A percentile compares a stretch with the other conserved stretches of the same genome.
Conservation (phyloP, 2,888 invertebrate genomes). For the Leucania comma region DNA sequence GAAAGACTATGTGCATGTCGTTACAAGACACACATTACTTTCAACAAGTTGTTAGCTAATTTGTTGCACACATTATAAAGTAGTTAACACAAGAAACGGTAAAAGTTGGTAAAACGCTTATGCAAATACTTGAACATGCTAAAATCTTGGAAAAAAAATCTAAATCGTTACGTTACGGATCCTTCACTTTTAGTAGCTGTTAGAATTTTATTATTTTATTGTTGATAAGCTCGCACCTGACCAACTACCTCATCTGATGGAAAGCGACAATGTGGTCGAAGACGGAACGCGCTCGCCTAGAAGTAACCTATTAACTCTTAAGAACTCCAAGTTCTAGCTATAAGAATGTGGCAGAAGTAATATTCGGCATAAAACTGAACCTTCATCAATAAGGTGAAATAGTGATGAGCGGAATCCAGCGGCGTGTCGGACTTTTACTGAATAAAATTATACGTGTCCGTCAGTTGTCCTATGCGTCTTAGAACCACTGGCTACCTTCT, state of each 20-base stretch:
- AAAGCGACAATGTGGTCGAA: too few relatives aligned
- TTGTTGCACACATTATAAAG: constrained; percentile 40
- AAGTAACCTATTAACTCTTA: too few relatives aligned
- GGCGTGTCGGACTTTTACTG: too few relatives aligned
- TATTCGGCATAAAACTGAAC: neutral
- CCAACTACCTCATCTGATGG: too few relatives aligned
- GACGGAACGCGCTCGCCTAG: too few relatives aligned
- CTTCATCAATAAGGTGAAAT: too few relatives aligned
- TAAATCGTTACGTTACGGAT: constrained; percentile 18
- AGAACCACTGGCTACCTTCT: too few relatives aligned
- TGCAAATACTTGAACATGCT: constrained; percentile 31
- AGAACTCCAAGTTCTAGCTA: too few relatives aligned
- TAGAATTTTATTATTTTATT: too few relatives aligned
- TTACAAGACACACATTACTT: constrained; percentile 29
- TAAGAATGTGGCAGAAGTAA: neutral
- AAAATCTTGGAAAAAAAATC: constrained; percentile 25
- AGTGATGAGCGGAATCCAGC: fast-evolving
- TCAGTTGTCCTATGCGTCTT: too few relatives aligned
- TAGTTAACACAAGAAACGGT: constrained; percentile 24
- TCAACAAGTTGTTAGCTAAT: constrained; percentile 37
- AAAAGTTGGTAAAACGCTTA: constrained; percentile 46
- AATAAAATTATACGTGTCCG: too few relatives aligned
- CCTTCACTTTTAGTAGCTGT: constrained; percentile 13
- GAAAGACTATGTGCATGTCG: neutral
- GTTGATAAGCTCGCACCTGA: too few relatives aligned